Percentiles rank a stretch among this genome's conserved stretches.
These are phyloP conservation scores for Triplophysa bombifrons DNA, from an alignment of 2,797 vertebrate genomes.

Conservation along the genomic window DNA sequence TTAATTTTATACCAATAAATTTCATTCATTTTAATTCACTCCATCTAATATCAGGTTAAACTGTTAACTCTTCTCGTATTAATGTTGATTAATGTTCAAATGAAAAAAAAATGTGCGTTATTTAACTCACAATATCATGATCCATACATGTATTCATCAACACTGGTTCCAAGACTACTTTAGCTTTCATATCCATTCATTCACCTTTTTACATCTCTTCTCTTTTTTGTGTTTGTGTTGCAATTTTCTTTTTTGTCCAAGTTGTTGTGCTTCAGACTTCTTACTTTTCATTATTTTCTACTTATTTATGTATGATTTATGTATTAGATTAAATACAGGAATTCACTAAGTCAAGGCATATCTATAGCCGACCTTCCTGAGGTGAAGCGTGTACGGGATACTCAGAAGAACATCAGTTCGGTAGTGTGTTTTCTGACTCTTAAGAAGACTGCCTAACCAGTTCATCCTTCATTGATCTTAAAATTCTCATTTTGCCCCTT, in stretches of 20 bases:
- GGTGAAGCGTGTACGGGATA: constrained; percentile 86
- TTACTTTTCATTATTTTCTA: neutral
- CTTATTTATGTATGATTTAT: constrained; percentile 19
- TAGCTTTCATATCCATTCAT: neutral
- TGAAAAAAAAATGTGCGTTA: neutral
- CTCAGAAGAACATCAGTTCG: constrained; percentile 90
- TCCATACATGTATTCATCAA: constrained; percentile 23
- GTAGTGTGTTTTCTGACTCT: constrained; percentile 69
- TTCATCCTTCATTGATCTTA: constrained; percentile 22
- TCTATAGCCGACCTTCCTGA: constrained; percentile 85
- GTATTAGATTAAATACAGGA: constrained; percentile 86
- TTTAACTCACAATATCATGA: neutral
- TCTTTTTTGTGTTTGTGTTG: constrained; percentile 5
- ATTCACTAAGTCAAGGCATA: constrained; percentile 81
- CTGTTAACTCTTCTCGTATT: neutral
- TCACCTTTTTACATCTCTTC: neutral
- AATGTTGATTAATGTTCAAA: no score
- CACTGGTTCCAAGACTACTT: neutral
- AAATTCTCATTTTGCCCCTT: constrained; percentile 16
- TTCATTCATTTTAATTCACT: constrained; percentile 15
- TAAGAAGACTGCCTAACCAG: constrained; percentile 23
- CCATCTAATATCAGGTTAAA: constrained; percentile 15
- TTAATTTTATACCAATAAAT: neutral
- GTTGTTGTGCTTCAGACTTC: constrained; percentile 4
- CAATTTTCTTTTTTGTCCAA: neutral